These are phyloP conservation scores for Drosophila pandora DNA, from an alignment of 1,140 invertebrate genomes.

Conservation along the genomic window DNA sequence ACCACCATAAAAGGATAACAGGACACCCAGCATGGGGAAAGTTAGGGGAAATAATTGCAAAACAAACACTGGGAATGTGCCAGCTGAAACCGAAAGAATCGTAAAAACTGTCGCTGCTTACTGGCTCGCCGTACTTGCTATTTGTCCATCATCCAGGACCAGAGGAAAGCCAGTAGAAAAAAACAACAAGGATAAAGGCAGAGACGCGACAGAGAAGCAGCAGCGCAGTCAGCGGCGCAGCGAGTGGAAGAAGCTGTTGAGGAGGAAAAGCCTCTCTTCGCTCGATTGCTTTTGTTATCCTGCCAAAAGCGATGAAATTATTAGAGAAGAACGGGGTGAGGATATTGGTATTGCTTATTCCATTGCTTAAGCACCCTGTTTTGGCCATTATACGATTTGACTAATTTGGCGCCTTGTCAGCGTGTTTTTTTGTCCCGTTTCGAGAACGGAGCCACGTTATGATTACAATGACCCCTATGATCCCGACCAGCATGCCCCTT, in stretches of 20 bases:
- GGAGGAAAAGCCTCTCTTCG: slow-evolving; percentile 26
- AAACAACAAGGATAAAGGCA: neutral
- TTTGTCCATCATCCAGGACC: slow-evolving; percentile 44
- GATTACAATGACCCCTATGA: slow-evolving; percentile 79
- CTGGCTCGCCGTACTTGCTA: slow-evolving; percentile 44
- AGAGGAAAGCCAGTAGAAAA: slow-evolving; percentile 8
- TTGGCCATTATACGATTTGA: slow-evolving; percentile 47
- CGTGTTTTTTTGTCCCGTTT: slow-evolving; percentile 40
- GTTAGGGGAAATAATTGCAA: slow-evolving; percentile 75
- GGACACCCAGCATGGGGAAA: slow-evolving; percentile 28
- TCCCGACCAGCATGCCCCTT: slow-evolving; percentile 52
- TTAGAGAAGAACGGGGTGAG: neutral
- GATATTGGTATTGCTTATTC: slow-evolving; percentile 8
- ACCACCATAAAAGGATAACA: slow-evolving; percentile 47
- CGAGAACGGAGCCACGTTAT: slow-evolving; percentile 41
- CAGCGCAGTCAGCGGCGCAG: slow-evolving; percentile 15
- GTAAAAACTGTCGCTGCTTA: slow-evolving; percentile 65
- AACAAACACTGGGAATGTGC: slow-evolving; percentile 48
- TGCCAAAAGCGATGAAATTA: slow-evolving; percentile 46
- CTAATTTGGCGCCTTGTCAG: slow-evolving; percentile 61
- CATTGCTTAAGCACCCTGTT: slow-evolving; percentile 51
- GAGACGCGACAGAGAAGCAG: slow-evolving; percentile 23
- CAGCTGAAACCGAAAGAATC: slow-evolving; percentile 53
- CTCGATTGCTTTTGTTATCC: slow-evolving; percentile 55
- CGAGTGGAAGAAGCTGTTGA: neutral